phyloP scores from a whole-genome alignment of 2,797 vertebrate species.

The Ibycter americanus region DNA sequence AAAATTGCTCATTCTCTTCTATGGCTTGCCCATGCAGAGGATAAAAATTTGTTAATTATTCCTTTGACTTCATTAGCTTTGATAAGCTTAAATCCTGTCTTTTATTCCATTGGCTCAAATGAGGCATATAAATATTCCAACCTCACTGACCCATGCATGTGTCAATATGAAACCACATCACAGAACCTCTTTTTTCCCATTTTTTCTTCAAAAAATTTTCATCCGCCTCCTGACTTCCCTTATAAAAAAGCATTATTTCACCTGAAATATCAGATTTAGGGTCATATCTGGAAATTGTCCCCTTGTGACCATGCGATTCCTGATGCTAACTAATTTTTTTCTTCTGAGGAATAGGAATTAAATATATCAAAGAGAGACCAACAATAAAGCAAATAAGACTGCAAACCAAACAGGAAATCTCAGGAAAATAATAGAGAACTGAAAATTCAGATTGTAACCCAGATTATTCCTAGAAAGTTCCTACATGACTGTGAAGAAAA shows the following conservation, averaged over 20 bases:
- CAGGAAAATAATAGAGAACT: neutral
- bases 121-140: neutral
- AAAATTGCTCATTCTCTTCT: neutral
- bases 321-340: neutral
- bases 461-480: neutral
- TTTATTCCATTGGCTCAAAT: neutral
- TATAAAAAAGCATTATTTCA: neutral
- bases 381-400: neutral
- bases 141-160: neutral
- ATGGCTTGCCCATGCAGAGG: neutral
- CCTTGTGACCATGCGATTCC: fast-evolving
- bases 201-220: neutral
- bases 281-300: neutral
- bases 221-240: neutral
- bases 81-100: neutral
- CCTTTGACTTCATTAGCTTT: neutral
- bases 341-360: neutral
- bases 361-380: neutral
- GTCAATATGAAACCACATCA: neutral
- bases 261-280: neutral
- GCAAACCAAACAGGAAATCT: neutral
- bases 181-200: neutral
- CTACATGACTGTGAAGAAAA: neutral
- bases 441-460: neutral
- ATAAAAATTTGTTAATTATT: neutral